Conservation (phyloP, 2,113 vertebrate genomes). For the Chaetodon auriga region DNA sequence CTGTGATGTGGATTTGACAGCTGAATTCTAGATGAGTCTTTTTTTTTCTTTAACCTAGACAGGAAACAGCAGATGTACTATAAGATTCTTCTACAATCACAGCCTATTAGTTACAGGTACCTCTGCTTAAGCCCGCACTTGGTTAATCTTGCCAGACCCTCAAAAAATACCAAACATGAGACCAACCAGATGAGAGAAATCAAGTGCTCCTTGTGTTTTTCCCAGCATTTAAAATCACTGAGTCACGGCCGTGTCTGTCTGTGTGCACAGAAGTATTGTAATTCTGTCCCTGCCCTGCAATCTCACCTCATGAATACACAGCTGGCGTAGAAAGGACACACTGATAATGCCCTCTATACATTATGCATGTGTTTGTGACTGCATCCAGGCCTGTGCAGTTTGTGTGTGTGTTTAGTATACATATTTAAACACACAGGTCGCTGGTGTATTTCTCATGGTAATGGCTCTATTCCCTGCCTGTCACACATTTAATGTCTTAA, state of each 20-base stretch:
- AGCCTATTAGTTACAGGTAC: background rate
- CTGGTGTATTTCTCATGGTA: slow-evolving; percentile 47
- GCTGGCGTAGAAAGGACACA: slow-evolving; percentile 62
- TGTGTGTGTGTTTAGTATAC: slow-evolving; percentile 54
- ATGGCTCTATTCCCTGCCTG: slow-evolving; percentile 54
- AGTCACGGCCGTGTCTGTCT: slow-evolving; percentile 31
- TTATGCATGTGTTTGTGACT: slow-evolving; percentile 69
- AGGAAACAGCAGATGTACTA: background rate
- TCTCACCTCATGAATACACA: slow-evolving; percentile 72
- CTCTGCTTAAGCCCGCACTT: background rate
- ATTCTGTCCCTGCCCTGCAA: slow-evolving; percentile 60
- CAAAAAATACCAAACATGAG: slow-evolving; percentile 26
- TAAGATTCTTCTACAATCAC: background rate
- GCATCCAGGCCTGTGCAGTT: slow-evolving; percentile 5
- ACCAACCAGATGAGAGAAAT: slow-evolving; percentile 44
- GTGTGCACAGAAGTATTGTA: slow-evolving; percentile 52
- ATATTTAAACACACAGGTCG: slow-evolving; percentile 51
- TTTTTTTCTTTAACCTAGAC: background rate
- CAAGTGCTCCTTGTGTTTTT: slow-evolving; percentile 47
- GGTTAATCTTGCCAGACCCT: slow-evolving; percentile 15
- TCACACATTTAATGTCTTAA: slow-evolving; percentile 51
- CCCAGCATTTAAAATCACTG: slow-evolving; percentile 51
- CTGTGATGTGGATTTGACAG: background rate
- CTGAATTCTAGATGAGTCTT: background rate
- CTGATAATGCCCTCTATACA: slow-evolving; percentile 69